Conservation (phyloP, 2,888 invertebrate species). For the Phlogophora meticulosa region DNA sequence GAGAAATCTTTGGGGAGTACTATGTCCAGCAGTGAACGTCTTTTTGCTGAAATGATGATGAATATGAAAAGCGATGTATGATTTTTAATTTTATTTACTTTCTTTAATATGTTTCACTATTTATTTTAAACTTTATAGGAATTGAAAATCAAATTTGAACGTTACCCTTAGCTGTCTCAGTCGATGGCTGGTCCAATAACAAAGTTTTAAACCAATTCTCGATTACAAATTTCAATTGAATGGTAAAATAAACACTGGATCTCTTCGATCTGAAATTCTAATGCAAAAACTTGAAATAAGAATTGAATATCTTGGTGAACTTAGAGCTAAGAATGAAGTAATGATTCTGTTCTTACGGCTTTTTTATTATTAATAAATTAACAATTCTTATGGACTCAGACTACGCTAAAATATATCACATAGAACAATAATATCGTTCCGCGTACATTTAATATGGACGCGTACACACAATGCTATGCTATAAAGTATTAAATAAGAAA, state of each 20-base stretch:
- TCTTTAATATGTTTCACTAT: no score
- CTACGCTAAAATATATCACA: no score
- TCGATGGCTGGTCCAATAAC: conserved; percentile 13
- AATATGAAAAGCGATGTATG: no score
- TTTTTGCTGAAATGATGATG: no score
- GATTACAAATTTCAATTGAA: conserved; percentile 71
- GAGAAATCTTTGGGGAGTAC: no score
- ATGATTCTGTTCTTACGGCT: conserved; percentile 25
- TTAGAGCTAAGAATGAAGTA: conserved; percentile 64
- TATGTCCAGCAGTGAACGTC: no score
- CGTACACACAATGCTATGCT: no score
- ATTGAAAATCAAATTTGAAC: background rate
- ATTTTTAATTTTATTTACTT: no score
- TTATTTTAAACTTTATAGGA: background rate
- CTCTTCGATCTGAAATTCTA: conserved; percentile 80
- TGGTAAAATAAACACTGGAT: conserved; percentile 76
- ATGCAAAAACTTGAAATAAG: conserved; percentile 77
- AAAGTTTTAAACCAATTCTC: conserved; percentile 60
- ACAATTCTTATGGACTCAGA: background rate
- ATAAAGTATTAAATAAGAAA: no score
- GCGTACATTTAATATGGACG: no score
- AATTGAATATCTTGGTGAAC: conserved; percentile 68
- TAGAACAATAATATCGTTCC: no score
- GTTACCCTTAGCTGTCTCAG: background rate
- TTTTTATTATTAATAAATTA: conserved; percentile 4